A percentile compares a stretch with the other conserved stretches of the same genome.
Conservation (phyloP, 2,797 vertebrate genomes). For the Leptodactylus fallax region DNA sequence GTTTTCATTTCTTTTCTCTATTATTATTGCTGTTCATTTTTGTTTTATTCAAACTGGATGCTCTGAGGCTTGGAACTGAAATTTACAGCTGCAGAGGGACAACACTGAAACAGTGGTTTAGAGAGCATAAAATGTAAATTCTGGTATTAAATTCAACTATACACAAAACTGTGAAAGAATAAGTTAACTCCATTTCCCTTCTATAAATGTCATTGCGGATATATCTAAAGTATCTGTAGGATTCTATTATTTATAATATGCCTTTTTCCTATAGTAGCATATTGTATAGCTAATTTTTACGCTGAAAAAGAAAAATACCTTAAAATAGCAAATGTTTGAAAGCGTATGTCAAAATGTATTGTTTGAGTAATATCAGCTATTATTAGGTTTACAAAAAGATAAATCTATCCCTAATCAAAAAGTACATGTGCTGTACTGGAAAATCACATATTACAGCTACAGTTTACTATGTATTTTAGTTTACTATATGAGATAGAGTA, state of each 20-base stretch:
- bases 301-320: not conserved
- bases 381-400: too few species aligned
- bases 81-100: conserved; percentile 16
- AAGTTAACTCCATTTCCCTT: not conserved
- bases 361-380: not conserved
- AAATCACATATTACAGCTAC: too few species aligned
- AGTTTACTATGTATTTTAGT: too few species aligned
- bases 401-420: too few species aligned
- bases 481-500: too few species aligned
- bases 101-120: not conserved
- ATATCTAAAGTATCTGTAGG: not conserved
- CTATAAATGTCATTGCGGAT: not conserved
- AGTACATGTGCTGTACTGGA: too few species aligned
- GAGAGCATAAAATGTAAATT: conserved; percentile 16
- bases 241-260: not conserved
- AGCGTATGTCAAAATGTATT: not conserved
- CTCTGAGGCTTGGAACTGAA: not conserved
- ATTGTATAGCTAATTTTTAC: not conserved
- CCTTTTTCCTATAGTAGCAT: not conserved
- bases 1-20: not conserved
- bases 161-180: conserved; percentile 15
- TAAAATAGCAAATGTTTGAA: not conserved
- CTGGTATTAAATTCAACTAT: not conserved
- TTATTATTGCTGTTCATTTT: not conserved
- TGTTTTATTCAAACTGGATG: conserved; percentile 1